Evolutionary conservation across 2,797 vertebrate species (phyloP).

Genomic region (Nyctalus aviator): DNA sequence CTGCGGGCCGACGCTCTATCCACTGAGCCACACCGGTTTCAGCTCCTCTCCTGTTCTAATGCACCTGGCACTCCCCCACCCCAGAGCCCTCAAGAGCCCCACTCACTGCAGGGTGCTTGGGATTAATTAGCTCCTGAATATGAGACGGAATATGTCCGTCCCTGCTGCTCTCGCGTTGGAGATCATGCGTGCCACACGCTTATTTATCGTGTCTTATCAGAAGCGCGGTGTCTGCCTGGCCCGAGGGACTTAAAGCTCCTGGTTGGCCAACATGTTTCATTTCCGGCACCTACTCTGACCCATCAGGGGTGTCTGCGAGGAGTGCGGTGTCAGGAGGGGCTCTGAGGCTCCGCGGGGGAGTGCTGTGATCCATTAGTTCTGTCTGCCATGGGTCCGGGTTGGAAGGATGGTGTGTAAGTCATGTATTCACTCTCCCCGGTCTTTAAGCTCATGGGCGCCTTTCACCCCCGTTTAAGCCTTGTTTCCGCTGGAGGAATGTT

Average conservation of each 20-base stretch:
- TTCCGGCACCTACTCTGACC: neutral
- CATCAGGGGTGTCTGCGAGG: neutral
- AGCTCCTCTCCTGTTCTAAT: neutral
- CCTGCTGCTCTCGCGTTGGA: neutral
- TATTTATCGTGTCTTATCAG: neutral
- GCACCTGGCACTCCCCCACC: accelerated
- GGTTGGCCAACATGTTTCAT: neutral
- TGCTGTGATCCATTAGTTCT: neutral
- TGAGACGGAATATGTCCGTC: neutral
- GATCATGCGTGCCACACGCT: neutral
- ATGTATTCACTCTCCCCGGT: neutral
- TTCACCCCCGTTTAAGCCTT: neutral
- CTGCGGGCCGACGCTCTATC: no score
- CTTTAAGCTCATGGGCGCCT: neutral
- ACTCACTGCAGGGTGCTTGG: neutral
- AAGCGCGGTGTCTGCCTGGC: neutral
- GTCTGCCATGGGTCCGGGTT: neutral
- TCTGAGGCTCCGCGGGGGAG: neutral
- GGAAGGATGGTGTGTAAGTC: neutral
- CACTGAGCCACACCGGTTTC: no score
- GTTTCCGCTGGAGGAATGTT: neutral
- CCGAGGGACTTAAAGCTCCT: neutral
- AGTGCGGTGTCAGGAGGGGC: neutral
- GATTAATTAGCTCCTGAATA: neutral
- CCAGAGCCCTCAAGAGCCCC: neutral